phyloP scores from a whole-genome alignment of 1,140 invertebrate genomes.

The Drosophila pruinosa region DNA sequence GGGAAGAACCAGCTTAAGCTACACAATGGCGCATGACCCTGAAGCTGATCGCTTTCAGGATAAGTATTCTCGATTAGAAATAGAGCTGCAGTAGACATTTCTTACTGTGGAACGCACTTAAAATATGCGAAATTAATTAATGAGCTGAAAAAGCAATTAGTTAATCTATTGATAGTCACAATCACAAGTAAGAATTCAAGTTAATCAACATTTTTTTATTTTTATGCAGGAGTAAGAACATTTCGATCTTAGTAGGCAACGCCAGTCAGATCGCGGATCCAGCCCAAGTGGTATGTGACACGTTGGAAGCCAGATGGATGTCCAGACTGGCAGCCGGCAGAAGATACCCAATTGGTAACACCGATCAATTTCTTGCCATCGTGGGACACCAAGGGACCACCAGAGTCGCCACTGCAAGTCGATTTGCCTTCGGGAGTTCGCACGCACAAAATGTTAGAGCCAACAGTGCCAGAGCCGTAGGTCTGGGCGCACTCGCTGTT shows the following conservation, averaged over 20 bases:
- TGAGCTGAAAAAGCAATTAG: too few species aligned
- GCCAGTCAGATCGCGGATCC: constrained; percentile 80
- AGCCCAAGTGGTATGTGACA: constrained; percentile 83
- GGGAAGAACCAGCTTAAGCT: too few species aligned
- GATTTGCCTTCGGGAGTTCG: constrained; percentile 31
- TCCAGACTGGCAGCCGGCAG: constrained; percentile 33
- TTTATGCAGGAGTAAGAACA: not conserved
- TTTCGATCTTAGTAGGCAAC: constrained; percentile 18
- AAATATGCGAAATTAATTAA: too few species aligned
- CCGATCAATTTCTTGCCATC: constrained; percentile 82
- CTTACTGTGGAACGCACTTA: too few species aligned
- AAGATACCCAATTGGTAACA: constrained; percentile 74
- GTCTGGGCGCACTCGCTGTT: constrained; percentile 19
- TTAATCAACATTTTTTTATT: not conserved
- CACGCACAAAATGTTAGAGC: constrained; percentile 47
- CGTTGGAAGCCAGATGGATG: constrained; percentile 83
- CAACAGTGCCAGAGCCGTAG: constrained; percentile 19
- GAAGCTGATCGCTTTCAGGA: too few species aligned
- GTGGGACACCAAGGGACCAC: constrained; percentile 83
- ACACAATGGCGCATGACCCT: too few species aligned
- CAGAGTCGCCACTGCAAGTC: constrained; percentile 83
- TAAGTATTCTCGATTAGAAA: too few species aligned
- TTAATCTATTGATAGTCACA: too few species aligned
- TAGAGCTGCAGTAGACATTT: too few species aligned
- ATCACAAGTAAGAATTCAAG: not conserved